phyloP scores from a whole-genome alignment of 2,888 invertebrate species.

The Osedax fenrisi region DNA sequence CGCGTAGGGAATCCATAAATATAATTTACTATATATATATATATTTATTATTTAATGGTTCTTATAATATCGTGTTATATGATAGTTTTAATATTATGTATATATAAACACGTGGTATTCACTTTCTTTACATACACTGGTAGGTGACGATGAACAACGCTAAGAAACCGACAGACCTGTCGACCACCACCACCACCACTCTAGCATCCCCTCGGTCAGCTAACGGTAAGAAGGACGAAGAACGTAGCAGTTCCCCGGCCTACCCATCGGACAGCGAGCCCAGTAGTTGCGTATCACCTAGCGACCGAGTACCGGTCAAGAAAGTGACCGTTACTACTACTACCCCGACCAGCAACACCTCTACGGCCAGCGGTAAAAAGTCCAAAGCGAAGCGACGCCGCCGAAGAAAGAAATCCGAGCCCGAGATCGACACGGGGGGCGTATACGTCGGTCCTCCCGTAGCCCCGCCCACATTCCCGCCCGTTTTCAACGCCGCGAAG shows the following conservation, averaged over 20 bases:
- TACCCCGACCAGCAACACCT: slow-evolving; percentile 34
- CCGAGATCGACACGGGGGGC: neutral
- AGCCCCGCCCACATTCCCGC: neutral
- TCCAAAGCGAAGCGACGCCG: slow-evolving; percentile 40
- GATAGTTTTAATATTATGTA: no score
- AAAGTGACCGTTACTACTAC: no score
- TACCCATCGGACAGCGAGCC: slow-evolving; percentile 84
- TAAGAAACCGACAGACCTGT: slow-evolving; percentile 18
- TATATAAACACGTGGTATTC: no score
- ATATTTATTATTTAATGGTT: no score
- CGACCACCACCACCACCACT: neutral
- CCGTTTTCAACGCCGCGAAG: neutral
- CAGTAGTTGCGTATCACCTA: slow-evolving; percentile 38
- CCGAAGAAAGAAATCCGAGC: slow-evolving; percentile 35
- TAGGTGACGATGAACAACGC: neutral
- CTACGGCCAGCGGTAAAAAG: slow-evolving; percentile 9
- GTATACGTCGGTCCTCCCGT: neutral
- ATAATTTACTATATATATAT: no score
- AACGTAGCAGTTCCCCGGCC: slow-evolving; percentile 75
- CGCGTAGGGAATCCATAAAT: no score
- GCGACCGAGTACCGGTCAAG: neutral
- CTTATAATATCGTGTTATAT: no score
- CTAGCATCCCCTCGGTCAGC: neutral
- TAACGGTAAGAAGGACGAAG: slow-evolving; percentile 53
- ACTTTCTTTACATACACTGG: no score